Base-by-base conservation (phyloP, 37 sponge, comb jelly and placozoan species). In the Agelas oroides region DNA sequence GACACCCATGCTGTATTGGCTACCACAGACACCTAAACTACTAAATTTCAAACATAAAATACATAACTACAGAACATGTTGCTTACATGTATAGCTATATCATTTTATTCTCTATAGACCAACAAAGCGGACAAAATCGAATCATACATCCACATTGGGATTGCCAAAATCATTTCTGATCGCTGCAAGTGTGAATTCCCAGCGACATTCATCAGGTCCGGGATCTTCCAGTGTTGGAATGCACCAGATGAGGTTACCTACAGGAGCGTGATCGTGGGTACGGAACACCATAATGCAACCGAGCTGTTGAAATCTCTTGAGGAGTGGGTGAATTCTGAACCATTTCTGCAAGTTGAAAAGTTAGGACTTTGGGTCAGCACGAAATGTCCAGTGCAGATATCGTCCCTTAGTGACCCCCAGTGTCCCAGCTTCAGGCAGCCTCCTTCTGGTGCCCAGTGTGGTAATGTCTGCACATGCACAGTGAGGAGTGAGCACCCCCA, bases 261-360 rank as follows among this genome's bases (percentile, higher is more conserved):
- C 25, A 23, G 62, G 25, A 61, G 25, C 14, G 25, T 13, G 5
- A 23, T 61, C 5, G 62, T 61, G 25, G 62, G 62, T 61, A 61
- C 62, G n/a, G 25, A 61, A 5, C 3, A 2, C 25, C 5, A 27
- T 13, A 61, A 61, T 61, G 62, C 62, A 5, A 27, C 62, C 14
- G 25, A 61, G 14, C 62, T 61, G 62, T 5, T 61, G 62, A 2
- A 25, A 5, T 61, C 11, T 25, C n/a, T 61, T 2, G 25, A 61
- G 62, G 25, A 61, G 25, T 61, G 62, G 62, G 62, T 61, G 62
- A 61, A 61, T 25, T 61, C 62, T 14, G 62, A 25, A 61, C 62
- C 62, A 27, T 2, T 5, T 23, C n/a, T 61, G 25, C n/a, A 23
- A 23, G 25, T 61, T 5, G 62, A 25, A 14, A 2, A 25, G 2